phyloP scores from a whole-genome alignment of 2,888 invertebrate species.

The Eupelmus urozonus region DNA sequence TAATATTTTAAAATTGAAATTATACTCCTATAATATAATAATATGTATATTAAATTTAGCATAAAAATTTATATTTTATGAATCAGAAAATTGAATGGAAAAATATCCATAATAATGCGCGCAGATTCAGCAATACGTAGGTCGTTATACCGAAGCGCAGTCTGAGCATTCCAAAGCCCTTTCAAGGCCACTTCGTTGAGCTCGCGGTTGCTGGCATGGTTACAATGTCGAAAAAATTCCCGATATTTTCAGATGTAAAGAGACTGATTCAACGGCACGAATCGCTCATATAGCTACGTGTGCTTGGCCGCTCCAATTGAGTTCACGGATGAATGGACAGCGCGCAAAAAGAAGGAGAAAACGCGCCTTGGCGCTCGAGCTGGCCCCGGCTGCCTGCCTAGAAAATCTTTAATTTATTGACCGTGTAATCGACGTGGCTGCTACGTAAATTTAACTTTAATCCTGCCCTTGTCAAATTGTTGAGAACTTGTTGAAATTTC shows the following conservation, averaged over 20 bases:
- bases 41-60: too few relatives aligned
- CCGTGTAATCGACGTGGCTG: not conserved
- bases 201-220: conserved; percentile 12
- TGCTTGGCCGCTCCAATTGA: conserved; percentile 8
- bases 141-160: not conserved
- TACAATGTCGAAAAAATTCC: conserved; percentile 12
- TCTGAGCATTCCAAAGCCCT: not conserved
- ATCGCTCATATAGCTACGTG: not conserved
- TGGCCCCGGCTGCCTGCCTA: not conserved
- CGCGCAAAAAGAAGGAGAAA: not conserved
- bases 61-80: too few relatives aligned
- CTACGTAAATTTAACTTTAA: not conserved
- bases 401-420: conserved; percentile 23
- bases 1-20: too few relatives aligned
- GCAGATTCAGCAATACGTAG: too few relatives aligned
- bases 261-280: not conserved
- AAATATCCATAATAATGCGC: too few relatives aligned
- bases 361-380: not conserved
- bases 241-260: conserved; percentile 18
- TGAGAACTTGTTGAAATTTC: not conserved
- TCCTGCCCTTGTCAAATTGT: not conserved
- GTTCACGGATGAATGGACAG: conserved; percentile 4
- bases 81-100: too few relatives aligned
- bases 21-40: too few relatives aligned
- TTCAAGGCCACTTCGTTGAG: not conserved